Percentiles rank a stretch among this genome's conserved stretches.
Evolutionary conservation across 2,888 invertebrate genomes (phyloP).

Genomic region (Sarcophaga variegata): DNA sequence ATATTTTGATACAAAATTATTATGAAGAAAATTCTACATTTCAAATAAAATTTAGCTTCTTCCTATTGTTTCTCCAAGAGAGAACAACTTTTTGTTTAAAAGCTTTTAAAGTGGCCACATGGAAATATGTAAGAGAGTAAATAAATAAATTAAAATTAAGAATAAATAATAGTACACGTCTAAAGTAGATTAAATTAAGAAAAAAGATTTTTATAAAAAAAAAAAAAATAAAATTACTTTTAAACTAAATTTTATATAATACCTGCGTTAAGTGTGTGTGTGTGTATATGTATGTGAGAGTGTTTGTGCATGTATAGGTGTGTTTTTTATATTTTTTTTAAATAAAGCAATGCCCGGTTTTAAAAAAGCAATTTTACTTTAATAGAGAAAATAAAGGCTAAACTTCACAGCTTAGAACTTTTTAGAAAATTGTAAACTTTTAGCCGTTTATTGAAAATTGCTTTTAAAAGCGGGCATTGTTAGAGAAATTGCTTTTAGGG

Average conservation of each 20-base stretch:
- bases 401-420: too few species aligned
- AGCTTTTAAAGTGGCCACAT: slow-evolving; percentile 59
- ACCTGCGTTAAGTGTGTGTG: slow-evolving; percentile 58
- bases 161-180: slow-evolving; percentile 29
- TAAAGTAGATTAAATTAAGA: slow-evolving; percentile 33
- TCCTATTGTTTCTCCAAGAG: background rate
- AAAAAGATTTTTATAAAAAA: background rate
- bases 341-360: slow-evolving; percentile 76
- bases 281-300: background rate
- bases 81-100: background rate
- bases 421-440: background rate
- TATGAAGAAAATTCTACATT: slow-evolving; percentile 72
- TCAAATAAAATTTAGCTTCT: slow-evolving; percentile 6
- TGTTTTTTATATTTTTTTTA: slow-evolving; percentile 28
- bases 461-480: slow-evolving; percentile 78
- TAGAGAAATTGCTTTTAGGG: slow-evolving; percentile 42
- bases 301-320: too few species aligned
- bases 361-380: slow-evolving; percentile 73
- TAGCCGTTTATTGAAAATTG: slow-evolving; percentile 62
- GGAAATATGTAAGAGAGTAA: slow-evolving; percentile 35
- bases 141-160: slow-evolving; percentile 45
- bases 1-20: slow-evolving; percentile 80
- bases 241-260: slow-evolving; percentile 68
- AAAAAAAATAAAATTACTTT: slow-evolving; percentile 43
- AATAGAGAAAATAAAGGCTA: background rate